Evolutionary conservation across 2,888 invertebrate species (phyloP).

Genomic region (Drosophila borealis): DNA sequence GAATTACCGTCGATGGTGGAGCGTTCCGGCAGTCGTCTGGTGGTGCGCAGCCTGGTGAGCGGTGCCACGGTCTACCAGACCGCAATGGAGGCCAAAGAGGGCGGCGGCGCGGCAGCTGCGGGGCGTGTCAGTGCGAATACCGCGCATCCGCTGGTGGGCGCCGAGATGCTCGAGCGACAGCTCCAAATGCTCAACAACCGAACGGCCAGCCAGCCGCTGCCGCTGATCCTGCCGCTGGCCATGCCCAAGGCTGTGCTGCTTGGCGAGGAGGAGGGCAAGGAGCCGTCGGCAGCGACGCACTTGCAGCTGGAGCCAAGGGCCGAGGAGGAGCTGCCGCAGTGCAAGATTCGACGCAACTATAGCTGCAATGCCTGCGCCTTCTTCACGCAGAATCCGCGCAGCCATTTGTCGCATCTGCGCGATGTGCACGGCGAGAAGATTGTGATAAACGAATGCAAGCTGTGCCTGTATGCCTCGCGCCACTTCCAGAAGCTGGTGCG

Average conservation of each 20-base stretch:
- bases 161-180: conserved; percentile 37
- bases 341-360: conserved; percentile 93
- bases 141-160: conserved; percentile 12
- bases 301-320: neutral
- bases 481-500: conserved; percentile 94
- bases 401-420: conserved; percentile 91
- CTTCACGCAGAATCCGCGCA: conserved; percentile 93
- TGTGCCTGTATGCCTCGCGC: conserved; percentile 95
- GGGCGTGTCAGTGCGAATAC: neutral
- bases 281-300: conserved; percentile 19
- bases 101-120: neutral
- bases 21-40: conserved; percentile 87
- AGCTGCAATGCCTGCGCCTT: conserved; percentile 91
- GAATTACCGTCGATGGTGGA: conserved; percentile 89
- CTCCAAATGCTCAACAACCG: conserved; percentile 23
- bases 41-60: conserved; percentile 87
- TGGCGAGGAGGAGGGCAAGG: conserved; percentile 65
- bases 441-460: conserved; percentile 93
- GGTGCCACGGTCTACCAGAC: conserved; percentile 85
- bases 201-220: neutral
- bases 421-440: conserved; percentile 93
- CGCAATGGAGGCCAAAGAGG: conserved; percentile 1
- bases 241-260: conserved; percentile 14
- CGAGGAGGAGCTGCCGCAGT: conserved; percentile 89
- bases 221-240: conserved; percentile 26